These are phyloP conservation scores for Drosophila ambigua DNA, from an alignment of 1,140 invertebrate species.

Conservation along the genomic window DNA sequence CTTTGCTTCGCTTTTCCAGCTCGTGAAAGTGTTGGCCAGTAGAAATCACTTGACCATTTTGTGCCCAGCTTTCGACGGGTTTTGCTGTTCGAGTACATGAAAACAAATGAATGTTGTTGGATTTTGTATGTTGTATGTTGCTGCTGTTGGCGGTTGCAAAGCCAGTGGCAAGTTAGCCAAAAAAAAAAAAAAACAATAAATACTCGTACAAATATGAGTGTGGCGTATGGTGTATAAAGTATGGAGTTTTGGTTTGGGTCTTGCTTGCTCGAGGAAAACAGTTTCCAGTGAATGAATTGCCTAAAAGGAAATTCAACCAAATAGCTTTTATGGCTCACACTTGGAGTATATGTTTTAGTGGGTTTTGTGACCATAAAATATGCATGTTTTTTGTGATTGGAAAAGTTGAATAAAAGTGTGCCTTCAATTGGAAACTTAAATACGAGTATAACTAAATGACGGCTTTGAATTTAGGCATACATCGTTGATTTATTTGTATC, in stretches of 20 bases:
- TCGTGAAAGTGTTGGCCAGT: slow-evolving; percentile 74
- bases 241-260: slow-evolving; percentile 37
- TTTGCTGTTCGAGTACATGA: slow-evolving; percentile 43
- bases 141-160: slow-evolving; percentile 5
- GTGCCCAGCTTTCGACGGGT: slow-evolving; percentile 65
- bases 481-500: no score
- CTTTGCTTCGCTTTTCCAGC: slow-evolving; percentile 24
- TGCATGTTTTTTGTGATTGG: no score
- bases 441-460: no score
- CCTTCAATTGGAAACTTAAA: no score
- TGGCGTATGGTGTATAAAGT: slow-evolving; percentile 1
- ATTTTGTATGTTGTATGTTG: slow-evolving; percentile 38
- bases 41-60: slow-evolving; percentile 79
- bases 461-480: no score
- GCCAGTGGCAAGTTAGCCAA: slow-evolving; percentile 55
- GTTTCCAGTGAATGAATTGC: slow-evolving; percentile 12
- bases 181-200: slow-evolving; percentile 36
- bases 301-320: slow-evolving; percentile 9
- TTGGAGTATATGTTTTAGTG: no score
- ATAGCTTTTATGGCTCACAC: no score
- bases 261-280: slow-evolving; percentile 8
- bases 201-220: slow-evolving; percentile 32
- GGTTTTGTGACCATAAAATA: no score
- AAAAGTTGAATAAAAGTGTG: no score
- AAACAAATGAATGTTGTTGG: slow-evolving; percentile 57